Evolutionary conservation across 2,888 invertebrate genomes (phyloP).

Genomic region (Agrochola lota): DNA sequence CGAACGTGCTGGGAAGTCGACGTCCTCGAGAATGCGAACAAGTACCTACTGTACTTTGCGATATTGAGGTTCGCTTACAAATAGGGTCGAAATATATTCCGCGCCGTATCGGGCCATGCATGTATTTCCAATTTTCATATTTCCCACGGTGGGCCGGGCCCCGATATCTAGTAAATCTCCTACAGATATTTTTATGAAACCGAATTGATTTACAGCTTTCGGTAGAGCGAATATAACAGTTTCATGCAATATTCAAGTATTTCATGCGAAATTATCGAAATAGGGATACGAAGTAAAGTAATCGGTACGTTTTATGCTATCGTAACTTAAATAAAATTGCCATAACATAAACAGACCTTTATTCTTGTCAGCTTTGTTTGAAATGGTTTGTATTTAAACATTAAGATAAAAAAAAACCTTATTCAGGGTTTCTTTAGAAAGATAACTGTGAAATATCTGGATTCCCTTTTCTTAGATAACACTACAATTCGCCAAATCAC

Average conservation of each 20-base stretch:
- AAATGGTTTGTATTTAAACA: constrained; percentile 11
- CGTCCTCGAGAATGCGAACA: constrained; percentile 67
- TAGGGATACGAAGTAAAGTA: constrained; percentile 26
- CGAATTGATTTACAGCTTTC: constrained; percentile 81
- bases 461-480: constrained; percentile 43
- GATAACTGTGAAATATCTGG: constrained; percentile 35
- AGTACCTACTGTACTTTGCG: constrained; percentile 64
- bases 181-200: constrained; percentile 85
- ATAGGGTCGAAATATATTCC: constrained; percentile 86
- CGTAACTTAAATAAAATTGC: constrained; percentile 16
- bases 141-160: constrained; percentile 81
- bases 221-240: constrained; percentile 67
- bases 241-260: constrained; percentile 65
- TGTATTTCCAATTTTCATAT: constrained; percentile 89
- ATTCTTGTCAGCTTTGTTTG: constrained; percentile 5
- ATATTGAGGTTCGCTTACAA: constrained; percentile 81
- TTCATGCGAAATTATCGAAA: constrained; percentile 54
- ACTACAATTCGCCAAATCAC: constrained; percentile 59
- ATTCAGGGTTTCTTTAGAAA: constrained; percentile 10
- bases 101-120: constrained; percentile 78
- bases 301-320: constrained; percentile 25
- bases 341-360: not conserved
- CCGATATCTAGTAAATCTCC: constrained; percentile 83
- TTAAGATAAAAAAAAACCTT: constrained; percentile 1
- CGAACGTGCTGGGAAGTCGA: constrained; percentile 66